Evolutionary conservation across 2,888 invertebrate species (phyloP).

Genomic region (Limulus polyphemus): DNA sequence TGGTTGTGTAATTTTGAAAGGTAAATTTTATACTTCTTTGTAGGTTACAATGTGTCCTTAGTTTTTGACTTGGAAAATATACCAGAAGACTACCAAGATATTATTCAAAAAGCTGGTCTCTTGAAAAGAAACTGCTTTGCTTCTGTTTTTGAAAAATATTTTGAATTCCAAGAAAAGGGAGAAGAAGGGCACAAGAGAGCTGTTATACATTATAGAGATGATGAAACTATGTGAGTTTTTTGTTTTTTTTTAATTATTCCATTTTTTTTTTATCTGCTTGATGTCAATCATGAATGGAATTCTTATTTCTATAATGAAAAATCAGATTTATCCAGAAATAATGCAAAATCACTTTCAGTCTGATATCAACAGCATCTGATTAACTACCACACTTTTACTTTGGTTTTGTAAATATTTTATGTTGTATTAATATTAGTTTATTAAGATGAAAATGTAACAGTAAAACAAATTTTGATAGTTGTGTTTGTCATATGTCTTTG

Average conservation of each 20-base stretch:
- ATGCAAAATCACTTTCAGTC: too few species aligned
- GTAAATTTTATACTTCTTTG: conserved; percentile 33
- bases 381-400: too few species aligned
- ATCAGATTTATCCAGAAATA: neutral
- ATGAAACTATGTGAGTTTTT: conserved; percentile 80
- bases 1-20: too few species aligned
- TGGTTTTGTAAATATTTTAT: too few species aligned
- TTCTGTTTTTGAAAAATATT: conserved; percentile 98
- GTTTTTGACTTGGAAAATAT: conserved; percentile 84
- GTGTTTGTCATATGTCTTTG: too few species aligned
- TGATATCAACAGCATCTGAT: too few species aligned
- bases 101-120: conserved; percentile 83
- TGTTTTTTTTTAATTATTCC: neutral
- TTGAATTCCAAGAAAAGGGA: conserved; percentile 89
- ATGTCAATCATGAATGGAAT: neutral
- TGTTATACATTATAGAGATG: conserved; percentile 94
- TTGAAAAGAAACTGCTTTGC: conserved; percentile 98
- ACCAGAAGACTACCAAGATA: conserved; percentile 72
- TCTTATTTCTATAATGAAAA: neutral
- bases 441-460: too few species aligned
- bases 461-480: too few species aligned
- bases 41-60: conserved; percentile 88
- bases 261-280: conserved; percentile 1
- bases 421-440: too few species aligned
- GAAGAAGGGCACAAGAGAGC: conserved; percentile 75